phyloP scores from a whole-genome alignment of 2,888 invertebrate genomes.

The Dryomyza anilis region DNA sequence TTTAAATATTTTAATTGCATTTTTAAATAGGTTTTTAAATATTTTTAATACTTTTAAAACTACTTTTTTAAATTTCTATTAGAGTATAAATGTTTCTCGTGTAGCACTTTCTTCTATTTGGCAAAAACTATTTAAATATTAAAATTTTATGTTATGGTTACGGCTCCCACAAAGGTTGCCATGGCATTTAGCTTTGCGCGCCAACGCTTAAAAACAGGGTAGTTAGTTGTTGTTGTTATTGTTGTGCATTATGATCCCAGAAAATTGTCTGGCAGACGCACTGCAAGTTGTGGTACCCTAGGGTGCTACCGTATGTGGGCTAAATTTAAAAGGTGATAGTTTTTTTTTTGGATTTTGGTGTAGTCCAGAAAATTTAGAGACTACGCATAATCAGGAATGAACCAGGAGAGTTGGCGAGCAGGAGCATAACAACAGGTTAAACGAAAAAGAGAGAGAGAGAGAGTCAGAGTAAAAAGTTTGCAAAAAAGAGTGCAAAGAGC shows the following conservation, averaged over 20 bases:
- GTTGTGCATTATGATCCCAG: not conserved
- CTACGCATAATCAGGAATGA: slow-evolving; percentile 1
- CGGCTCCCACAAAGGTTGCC: slow-evolving; percentile 11
- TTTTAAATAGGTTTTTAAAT: slow-evolving; percentile 12
- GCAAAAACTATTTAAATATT: not conserved
- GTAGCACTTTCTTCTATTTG: not conserved
- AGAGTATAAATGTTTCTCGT: not conserved
- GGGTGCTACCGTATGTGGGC: not conserved
- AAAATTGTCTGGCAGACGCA: not conserved
- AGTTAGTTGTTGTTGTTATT: not conserved
- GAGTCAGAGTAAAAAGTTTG: not conserved
- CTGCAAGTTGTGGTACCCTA: not conserved
- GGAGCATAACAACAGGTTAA: not conserved
- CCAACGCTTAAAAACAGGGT: not conserved
- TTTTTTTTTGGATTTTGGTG: not conserved
- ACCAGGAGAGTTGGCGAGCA: not conserved
- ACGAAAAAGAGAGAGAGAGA: not conserved
- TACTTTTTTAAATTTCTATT: not conserved
- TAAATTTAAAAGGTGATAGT: not conserved
- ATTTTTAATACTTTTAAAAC: not conserved
- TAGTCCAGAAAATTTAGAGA: not conserved
- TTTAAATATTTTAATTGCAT: slow-evolving; percentile 86
- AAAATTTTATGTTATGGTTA: not conserved
- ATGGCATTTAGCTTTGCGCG: slow-evolving; percentile 1
- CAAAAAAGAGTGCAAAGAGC: no score